phyloP scores from a whole-genome alignment of 2,797 vertebrate genomes.

The Paguma larvata region DNA sequence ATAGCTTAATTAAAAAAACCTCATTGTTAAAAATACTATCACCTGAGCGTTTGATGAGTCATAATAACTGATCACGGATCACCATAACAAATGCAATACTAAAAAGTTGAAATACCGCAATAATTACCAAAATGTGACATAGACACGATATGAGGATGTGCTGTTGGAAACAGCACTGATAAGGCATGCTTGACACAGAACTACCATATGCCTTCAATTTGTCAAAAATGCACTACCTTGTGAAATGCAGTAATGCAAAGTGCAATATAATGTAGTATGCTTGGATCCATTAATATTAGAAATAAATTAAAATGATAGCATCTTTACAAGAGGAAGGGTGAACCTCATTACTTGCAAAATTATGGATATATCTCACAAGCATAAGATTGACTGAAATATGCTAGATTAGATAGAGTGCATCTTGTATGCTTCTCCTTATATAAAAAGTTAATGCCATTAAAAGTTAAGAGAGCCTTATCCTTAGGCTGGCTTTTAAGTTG shows the following conservation, averaged over 20 bases:
- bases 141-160: background rate
- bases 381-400: background rate
- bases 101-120: background rate
- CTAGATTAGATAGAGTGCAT: background rate
- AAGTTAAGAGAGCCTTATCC: background rate
- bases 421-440: background rate
- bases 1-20: background rate
- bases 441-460: background rate
- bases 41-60: background rate
- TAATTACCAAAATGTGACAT: background rate
- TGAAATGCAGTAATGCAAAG: background rate
- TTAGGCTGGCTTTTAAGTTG: background rate
- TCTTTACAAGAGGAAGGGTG: background rate
- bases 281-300: background rate
- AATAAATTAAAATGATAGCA: background rate
- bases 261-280: background rate
- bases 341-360: background rate
- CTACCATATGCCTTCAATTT: background rate
- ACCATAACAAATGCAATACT: background rate
- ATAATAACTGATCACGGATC: background rate
- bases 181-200: background rate
- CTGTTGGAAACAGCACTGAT: background rate
- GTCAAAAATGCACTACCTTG: background rate
- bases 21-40: background rate
- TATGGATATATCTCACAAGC: background rate